Conservation (phyloP, 2,797 vertebrate genomes). For the Vireo griseus region DNA sequence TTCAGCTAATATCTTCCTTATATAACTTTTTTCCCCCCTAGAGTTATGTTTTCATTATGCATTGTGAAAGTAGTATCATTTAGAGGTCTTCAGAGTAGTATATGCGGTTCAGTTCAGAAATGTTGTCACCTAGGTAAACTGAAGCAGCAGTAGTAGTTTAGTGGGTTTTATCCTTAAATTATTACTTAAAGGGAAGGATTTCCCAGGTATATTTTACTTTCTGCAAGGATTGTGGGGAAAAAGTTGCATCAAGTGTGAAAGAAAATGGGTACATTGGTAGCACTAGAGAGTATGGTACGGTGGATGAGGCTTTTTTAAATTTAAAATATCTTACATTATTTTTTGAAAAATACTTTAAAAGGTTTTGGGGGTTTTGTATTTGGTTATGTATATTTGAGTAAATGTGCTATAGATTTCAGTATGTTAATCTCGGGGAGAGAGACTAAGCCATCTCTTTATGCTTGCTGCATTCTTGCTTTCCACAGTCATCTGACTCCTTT, state of each 20-base stretch:
- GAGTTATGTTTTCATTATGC: not conserved
- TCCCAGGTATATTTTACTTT: not conserved
- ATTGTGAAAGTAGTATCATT: not conserved
- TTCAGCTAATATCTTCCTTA: not conserved
- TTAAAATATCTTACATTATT: not conserved
- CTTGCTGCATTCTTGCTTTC: not conserved
- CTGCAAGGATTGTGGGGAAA: not conserved
- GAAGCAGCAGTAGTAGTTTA: not conserved
- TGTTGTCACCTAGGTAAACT: not conserved
- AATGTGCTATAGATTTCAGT: not conserved
- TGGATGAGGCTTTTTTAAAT: not conserved
- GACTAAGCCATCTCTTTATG: not conserved
- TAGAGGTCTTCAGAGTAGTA: not conserved
- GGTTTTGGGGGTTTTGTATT: accelerated
- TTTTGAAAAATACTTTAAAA: not conserved
- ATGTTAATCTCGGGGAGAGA: not conserved
- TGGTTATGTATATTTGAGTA: not conserved
- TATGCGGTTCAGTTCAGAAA: not conserved
- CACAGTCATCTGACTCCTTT: not conserved
- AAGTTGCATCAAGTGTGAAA: not conserved
- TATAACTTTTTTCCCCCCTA: not conserved
- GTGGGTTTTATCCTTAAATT: not conserved
- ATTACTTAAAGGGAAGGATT: not conserved
- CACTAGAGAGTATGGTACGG: not conserved
- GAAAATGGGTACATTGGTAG: not conserved